These are phyloP conservation scores for Bombyx mandarina DNA, from an alignment of 1,140 invertebrate species.

Conservation along the genomic window DNA sequence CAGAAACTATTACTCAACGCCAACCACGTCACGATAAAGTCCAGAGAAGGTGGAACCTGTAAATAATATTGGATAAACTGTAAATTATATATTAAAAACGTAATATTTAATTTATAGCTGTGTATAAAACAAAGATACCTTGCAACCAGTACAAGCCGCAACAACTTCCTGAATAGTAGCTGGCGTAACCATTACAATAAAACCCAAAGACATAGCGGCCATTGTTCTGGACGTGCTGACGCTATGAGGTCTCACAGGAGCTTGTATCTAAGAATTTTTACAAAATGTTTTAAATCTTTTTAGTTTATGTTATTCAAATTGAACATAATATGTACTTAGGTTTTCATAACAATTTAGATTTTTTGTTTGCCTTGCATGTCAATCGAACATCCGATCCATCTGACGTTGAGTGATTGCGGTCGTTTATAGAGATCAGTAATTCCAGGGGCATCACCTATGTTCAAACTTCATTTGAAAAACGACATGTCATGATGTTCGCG, in stretches of 20 bases:
- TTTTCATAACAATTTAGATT: too few species aligned
- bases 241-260: constrained; percentile 81
- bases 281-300: too few species aligned
- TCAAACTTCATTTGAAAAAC: too few species aligned
- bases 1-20: constrained; percentile 89
- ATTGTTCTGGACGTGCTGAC: constrained; percentile 86
- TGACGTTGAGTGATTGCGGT: too few species aligned
- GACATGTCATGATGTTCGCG: too few species aligned
- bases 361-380: too few species aligned
- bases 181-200: constrained; percentile 90
- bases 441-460: too few species aligned
- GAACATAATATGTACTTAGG: too few species aligned
- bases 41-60: constrained; percentile 82
- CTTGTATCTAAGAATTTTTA: constrained; percentile 41
- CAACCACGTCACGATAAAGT: constrained; percentile 88
- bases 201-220: constrained; percentile 89
- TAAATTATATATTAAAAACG: not conserved
- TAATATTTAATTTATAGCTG: not conserved
- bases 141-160: constrained; percentile 85
- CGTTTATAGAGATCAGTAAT: too few species aligned
- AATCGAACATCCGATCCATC: too few species aligned
- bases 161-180: constrained; percentile 92
- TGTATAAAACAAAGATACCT: constrained; percentile 25
- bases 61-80: constrained; percentile 19
- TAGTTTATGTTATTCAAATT: too few species aligned